phyloP scores from a whole-genome alignment of 2,797 vertebrate species.

The Nyctalus aviator region DNA sequence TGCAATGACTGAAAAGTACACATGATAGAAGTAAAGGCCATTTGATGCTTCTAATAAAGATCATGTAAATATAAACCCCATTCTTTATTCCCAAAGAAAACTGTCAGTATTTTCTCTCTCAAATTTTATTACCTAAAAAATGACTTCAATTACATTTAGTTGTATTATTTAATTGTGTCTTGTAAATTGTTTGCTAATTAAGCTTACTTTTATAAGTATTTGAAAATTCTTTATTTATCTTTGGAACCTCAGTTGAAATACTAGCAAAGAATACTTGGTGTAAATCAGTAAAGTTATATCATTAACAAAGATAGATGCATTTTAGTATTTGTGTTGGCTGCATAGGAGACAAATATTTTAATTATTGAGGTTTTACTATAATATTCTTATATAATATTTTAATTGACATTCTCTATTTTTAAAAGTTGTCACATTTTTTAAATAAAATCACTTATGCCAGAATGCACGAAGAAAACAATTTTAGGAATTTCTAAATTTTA shows the following conservation, averaged over 20 bases:
- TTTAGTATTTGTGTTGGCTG: constrained; percentile 29
- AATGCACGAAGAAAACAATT: background rate
- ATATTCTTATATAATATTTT: background rate
- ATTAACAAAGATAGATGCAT: background rate
- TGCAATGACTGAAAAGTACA: constrained; percentile 74
- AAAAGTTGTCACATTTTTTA: background rate
- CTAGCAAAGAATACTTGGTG: constrained; percentile 37
- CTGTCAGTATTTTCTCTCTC: constrained; percentile 37
- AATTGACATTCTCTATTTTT: constrained; percentile 1
- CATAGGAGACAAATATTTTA: background rate
- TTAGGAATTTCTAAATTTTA: constrained; percentile 1
- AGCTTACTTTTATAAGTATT: constrained; percentile 51
- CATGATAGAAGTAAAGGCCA: constrained; percentile 67
- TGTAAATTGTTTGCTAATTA: background rate
- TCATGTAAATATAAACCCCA: background rate
- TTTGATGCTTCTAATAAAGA: constrained; percentile 65
- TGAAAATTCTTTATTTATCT: constrained; percentile 39
- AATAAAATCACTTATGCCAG: constrained; percentile 3
- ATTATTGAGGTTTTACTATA: constrained; percentile 1
- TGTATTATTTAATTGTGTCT: constrained; percentile 35
- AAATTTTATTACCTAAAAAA: constrained; percentile 47
- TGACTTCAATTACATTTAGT: constrained; percentile 31
- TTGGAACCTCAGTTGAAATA: background rate
- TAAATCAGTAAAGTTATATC: constrained; percentile 28
- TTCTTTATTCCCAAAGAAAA: constrained; percentile 23